phyloP scores from a whole-genome alignment of 2,113 vertebrate species.

The Hypocryptadius cinnamomeus region DNA sequence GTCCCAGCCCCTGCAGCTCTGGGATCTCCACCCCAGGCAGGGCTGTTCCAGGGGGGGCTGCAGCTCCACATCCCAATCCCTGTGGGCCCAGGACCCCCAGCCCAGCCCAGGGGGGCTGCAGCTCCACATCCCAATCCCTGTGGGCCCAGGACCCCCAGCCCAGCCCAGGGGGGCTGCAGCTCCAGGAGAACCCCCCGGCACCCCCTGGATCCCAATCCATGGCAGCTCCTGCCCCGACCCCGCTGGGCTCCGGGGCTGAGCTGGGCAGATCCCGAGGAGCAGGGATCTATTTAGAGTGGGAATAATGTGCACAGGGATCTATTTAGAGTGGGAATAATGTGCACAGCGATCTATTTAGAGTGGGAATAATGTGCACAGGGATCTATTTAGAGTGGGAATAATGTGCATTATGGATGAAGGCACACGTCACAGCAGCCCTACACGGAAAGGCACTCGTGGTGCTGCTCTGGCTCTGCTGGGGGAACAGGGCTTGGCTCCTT shows the following conservation, averaged over 20 bases:
- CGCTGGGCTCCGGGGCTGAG: background rate
- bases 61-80: background rate
- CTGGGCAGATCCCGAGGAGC: background rate
- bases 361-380: background rate
- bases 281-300: constrained; percentile 1
- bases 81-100: fast-evolving
- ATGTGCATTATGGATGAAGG: background rate
- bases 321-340: constrained; percentile 20
- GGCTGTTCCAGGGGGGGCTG: background rate
- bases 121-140: background rate
- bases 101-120: background rate
- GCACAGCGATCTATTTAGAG: no score
- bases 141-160: background rate
- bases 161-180: background rate
- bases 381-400: constrained; percentile 15
- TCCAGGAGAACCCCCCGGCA: background rate
- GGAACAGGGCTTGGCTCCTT: background rate
- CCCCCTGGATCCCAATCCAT: background rate
- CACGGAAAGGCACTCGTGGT: background rate
- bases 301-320: background rate
- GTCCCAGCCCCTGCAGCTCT: background rate
- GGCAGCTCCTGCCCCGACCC: background rate
- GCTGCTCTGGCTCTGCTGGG: background rate
- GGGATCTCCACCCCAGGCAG: background rate
- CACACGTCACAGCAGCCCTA: background rate